Percentiles rank a stretch among this genome's conserved stretches.
These are phyloP conservation scores for Drosophila mimica DNA, from an alignment of 2,888 invertebrate species.

Conservation along the genomic window DNA sequence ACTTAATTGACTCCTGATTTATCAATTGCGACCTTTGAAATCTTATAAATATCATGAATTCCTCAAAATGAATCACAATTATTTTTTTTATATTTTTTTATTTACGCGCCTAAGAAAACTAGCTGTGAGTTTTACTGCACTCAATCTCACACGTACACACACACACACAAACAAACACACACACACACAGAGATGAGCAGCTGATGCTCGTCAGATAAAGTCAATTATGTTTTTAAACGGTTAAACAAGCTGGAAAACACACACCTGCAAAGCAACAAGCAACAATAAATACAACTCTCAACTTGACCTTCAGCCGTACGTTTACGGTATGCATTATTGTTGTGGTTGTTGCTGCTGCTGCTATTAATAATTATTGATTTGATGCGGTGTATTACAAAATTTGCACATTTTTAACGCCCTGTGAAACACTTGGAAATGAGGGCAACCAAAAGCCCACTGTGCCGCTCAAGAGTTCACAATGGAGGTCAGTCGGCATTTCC, in stretches of 20 bases:
- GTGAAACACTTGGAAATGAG: conserved; percentile 26
- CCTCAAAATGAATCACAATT: not conserved
- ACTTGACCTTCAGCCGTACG: conserved; percentile 54
- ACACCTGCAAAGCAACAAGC: conserved; percentile 27
- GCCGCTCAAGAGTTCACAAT: conserved; percentile 15
- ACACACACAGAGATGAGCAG: not conserved
- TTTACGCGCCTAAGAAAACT: not conserved
- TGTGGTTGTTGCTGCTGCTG: conserved; percentile 1
- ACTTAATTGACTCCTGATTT: not conserved
- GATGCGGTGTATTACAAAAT: conserved; percentile 33
- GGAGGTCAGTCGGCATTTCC: conserved; percentile 23
- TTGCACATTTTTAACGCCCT: conserved; percentile 53
- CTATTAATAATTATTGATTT: conserved; percentile 43
- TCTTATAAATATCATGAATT: not conserved
- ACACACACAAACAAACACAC: not conserved
- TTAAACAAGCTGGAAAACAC: conserved; percentile 37
- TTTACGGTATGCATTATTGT: conserved; percentile 23
- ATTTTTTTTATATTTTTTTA: not conserved
- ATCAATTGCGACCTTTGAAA: not conserved
- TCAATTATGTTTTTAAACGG: conserved; percentile 56
- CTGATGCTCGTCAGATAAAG: conserved; percentile 40
- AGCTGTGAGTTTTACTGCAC: not conserved
- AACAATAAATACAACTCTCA: conserved; percentile 23
- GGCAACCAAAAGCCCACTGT: conserved; percentile 32
- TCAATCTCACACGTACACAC: conserved; percentile 1